phyloP scores from a whole-genome alignment of 2,888 invertebrate genomes.

The Diaprepes abbreviatus region DNA sequence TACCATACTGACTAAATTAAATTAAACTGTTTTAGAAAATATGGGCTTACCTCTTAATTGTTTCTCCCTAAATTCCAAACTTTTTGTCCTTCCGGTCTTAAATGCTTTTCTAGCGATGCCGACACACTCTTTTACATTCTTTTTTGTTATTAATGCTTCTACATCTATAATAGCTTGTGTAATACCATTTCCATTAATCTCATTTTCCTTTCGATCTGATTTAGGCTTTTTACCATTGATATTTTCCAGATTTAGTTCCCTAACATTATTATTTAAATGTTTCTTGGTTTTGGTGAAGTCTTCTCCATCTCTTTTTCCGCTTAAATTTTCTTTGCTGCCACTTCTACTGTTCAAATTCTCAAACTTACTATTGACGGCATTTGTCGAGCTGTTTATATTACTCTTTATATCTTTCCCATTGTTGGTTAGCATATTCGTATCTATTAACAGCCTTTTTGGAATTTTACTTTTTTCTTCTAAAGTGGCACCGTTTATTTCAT shows the following conservation, averaged over 20 bases:
- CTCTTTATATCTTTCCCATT: not conserved
- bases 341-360: slow-evolving; percentile 16
- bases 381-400: slow-evolving; percentile 8
- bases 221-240: not conserved
- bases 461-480: slow-evolving; percentile 15
- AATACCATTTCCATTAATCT: not conserved
- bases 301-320: not conserved
- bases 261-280: not conserved
- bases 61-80: slow-evolving; percentile 82
- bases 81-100: slow-evolving; percentile 84
- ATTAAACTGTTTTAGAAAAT: not conserved
- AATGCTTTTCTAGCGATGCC: slow-evolving; percentile 82
- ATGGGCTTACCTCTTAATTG: slow-evolving; percentile 79
- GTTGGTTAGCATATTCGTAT: not conserved
- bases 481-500: not conserved
- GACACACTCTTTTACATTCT: slow-evolving; percentile 60
- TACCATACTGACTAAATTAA: no score
- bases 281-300: not conserved
- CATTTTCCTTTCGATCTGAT: not conserved
- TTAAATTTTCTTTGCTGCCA: slow-evolving; percentile 3
- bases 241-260: slow-evolving; percentile 20
- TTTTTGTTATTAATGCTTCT: slow-evolving; percentile 4
- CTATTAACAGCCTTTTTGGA: slow-evolving; percentile 23
- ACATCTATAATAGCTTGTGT: slow-evolving; percentile 13
- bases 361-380: slow-evolving; percentile 34